Percentiles rank a stretch among this genome's conserved stretches.
Evolutionary conservation across 2,113 vertebrate species (phyloP).

Genomic region (Apteryx mantelli): DNA sequence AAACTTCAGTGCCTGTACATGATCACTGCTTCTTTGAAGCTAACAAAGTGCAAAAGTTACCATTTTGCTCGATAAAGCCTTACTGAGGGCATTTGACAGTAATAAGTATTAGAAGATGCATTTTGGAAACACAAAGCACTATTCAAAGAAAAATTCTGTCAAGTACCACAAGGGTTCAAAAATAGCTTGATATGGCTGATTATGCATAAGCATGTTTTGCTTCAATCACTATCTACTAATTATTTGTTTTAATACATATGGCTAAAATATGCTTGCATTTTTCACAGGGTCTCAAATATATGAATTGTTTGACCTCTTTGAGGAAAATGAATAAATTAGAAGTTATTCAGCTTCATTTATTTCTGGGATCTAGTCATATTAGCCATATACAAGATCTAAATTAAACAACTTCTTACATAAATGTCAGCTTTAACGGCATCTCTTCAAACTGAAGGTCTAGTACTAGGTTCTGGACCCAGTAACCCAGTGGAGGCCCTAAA

Average conservation of each 20-base stretch:
- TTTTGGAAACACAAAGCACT: background rate
- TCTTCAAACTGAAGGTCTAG: background rate
- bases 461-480: background rate
- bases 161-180: background rate
- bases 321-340: background rate
- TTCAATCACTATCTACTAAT: background rate
- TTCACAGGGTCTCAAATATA: background rate
- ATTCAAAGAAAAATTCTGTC: background rate
- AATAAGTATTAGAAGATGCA: background rate
- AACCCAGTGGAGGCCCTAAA: too few species aligned
- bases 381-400: background rate
- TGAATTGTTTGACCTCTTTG: background rate
- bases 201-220: background rate
- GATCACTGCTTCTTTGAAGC: background rate
- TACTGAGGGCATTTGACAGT: background rate
- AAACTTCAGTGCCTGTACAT: background rate
- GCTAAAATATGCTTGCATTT: background rate
- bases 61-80: background rate
- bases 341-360: background rate
- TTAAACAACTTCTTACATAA: background rate
- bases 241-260: background rate
- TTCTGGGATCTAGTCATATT: background rate
- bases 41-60: slow-evolving; percentile 7
- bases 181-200: background rate
- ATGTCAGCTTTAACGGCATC: background rate